phyloP scores from a whole-genome alignment of 2,888 invertebrate species.

The Eucera pruinosa region DNA sequence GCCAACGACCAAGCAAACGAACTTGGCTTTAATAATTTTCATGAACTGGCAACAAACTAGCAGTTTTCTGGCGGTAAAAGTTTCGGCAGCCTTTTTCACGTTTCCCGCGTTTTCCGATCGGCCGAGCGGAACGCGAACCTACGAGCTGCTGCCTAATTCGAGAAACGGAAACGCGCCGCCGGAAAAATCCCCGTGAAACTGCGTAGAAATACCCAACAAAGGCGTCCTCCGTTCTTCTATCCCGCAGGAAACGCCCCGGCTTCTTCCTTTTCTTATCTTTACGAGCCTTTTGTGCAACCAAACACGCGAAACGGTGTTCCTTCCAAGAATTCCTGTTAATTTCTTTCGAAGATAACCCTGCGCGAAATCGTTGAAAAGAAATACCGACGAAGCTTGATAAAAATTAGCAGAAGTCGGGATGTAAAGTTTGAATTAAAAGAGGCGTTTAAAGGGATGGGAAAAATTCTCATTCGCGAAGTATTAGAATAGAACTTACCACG shows the following conservation, averaged over 20 bases:
- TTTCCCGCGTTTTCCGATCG: conserved; percentile 1
- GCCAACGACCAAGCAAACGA: background rate
- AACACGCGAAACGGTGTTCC: background rate
- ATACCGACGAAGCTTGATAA: background rate
- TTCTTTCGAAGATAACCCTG: too few relatives aligned
- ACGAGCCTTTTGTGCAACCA: background rate
- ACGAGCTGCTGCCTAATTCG: conserved; percentile 4
- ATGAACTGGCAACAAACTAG: background rate
- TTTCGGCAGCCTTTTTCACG: conserved; percentile 1
- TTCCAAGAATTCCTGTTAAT: background rate
- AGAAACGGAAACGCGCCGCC: conserved; percentile 4
- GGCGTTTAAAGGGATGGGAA: too few relatives aligned
- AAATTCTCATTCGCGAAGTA: too few relatives aligned
- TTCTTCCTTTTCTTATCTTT: background rate
- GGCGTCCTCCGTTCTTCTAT: background rate
- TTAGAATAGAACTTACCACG: too few relatives aligned
- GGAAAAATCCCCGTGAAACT: conserved; percentile 2
- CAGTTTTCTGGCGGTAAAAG: background rate
- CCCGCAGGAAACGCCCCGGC: too few relatives aligned
- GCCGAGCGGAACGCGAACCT: conserved; percentile 3
- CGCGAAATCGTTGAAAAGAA: too few relatives aligned
- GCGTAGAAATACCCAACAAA: background rate
- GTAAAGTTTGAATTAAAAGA: too few relatives aligned
- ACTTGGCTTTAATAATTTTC: background rate
- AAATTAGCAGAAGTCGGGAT: too few relatives aligned